phyloP scores from a whole-genome alignment of 2,888 invertebrate genomes.

The Desoria tigrina region DNA sequence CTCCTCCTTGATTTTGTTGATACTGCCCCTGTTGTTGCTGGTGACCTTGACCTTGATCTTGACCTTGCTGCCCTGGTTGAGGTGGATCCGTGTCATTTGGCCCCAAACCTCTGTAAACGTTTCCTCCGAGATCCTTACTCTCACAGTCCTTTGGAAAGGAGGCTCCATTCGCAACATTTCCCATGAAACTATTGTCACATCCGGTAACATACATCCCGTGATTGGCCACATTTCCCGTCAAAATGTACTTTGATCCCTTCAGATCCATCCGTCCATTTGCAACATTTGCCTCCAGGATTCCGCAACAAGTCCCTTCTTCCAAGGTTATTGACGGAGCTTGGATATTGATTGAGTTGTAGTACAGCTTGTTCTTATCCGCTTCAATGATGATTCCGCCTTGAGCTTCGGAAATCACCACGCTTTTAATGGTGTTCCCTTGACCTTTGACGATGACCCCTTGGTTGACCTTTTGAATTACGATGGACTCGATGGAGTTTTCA shows the following conservation, averaged over 20 bases:
- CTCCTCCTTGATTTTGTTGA: too few species aligned
- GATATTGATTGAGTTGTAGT: constrained; percentile 52
- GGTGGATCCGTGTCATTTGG: constrained; percentile 51
- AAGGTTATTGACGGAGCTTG: constrained; percentile 51
- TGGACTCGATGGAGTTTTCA: constrained; percentile 40
- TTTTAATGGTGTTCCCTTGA: constrained; percentile 45
- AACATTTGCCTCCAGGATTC: constrained; percentile 47
- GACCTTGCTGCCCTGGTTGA: constrained; percentile 32
- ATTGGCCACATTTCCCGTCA: constrained; percentile 49
- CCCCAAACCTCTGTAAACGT: constrained; percentile 46
- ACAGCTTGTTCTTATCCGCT: constrained; percentile 34
- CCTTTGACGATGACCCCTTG: constrained; percentile 47
- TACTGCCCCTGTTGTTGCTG: constrained; percentile 3
- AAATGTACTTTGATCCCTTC: constrained; percentile 43
- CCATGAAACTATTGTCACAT: constrained; percentile 46
- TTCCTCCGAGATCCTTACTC: constrained; percentile 40
- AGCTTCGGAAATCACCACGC: constrained; percentile 51
- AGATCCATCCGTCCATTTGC: constrained; percentile 49
- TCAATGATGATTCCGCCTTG: constrained; percentile 49
- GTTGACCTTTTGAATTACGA: constrained; percentile 35
- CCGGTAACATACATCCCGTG: constrained; percentile 47
- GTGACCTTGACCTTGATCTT: constrained; percentile 25
- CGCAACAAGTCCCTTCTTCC: constrained; percentile 45
- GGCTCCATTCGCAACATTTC: constrained; percentile 48
- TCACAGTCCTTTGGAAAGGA: constrained; percentile 46